phyloP scores from a whole-genome alignment of 1,140 invertebrate genomes.

The Tribolium castaneum region DNA sequence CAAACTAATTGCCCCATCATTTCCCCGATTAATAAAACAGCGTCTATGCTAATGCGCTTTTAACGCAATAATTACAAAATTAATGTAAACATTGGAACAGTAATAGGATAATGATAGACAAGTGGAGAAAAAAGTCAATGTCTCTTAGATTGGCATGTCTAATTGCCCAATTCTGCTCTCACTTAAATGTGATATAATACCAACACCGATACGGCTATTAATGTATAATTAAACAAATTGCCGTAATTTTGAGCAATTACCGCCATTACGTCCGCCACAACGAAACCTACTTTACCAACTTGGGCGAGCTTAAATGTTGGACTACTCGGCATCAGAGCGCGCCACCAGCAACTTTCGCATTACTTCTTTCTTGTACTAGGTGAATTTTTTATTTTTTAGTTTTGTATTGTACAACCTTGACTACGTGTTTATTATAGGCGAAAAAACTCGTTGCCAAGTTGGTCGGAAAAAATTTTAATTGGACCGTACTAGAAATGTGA shows the following conservation, averaged over 20 bases:
- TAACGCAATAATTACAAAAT: slow-evolving; percentile 43
- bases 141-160: slow-evolving; percentile 56
- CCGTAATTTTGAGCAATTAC: slow-evolving; percentile 59
- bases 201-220: slow-evolving; percentile 54
- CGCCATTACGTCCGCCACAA: slow-evolving; percentile 42
- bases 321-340: background rate
- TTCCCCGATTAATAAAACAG: slow-evolving; percentile 16
- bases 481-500: background rate
- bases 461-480: background rate
- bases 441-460: background rate
- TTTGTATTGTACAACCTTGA: slow-evolving; percentile 2
- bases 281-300: slow-evolving; percentile 18
- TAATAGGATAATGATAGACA: slow-evolving; percentile 59
- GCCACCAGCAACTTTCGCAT: background rate
- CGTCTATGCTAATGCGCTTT: slow-evolving; percentile 28
- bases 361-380: background rate
- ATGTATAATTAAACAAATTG: slow-evolving; percentile 60
- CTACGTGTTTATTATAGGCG: background rate
- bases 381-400: background rate
- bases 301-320: background rate
- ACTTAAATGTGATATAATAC: slow-evolving; percentile 58
- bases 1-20: background rate
- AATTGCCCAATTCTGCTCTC: slow-evolving; percentile 53
- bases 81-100: slow-evolving; percentile 36
- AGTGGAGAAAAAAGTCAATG: slow-evolving; percentile 57